These are phyloP conservation scores for Amblyjoppa fuscipennis DNA, from an alignment of 2,888 invertebrate genomes.

Conservation along the genomic window DNA sequence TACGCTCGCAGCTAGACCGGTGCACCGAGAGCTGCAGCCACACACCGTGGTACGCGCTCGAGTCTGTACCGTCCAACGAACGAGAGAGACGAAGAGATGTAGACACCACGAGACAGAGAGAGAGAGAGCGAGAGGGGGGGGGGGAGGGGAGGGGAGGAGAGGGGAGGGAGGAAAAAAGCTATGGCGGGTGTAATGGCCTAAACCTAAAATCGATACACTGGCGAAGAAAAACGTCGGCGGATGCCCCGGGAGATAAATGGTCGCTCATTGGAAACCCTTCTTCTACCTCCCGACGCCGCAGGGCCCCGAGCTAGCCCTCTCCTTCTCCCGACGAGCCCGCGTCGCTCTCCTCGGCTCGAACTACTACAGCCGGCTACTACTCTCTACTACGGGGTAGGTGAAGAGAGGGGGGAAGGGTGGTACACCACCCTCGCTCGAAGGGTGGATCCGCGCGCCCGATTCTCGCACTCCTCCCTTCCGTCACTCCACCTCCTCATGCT, in stretches of 20 bases:
- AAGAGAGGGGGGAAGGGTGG: background rate
- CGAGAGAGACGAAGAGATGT: background rate
- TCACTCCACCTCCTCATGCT: conserved; percentile 52
- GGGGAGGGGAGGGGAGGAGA: background rate
- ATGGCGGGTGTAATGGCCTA: conserved; percentile 78
- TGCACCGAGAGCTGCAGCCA: conserved; percentile 58
- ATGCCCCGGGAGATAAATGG: conserved; percentile 81
- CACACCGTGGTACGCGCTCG: conserved; percentile 15
- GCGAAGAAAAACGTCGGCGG: conserved; percentile 80
- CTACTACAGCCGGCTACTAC: conserved; percentile 59
- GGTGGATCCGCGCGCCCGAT: conserved; percentile 67
- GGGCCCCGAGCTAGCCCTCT: conserved; percentile 52
- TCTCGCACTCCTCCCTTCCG: conserved; percentile 55
- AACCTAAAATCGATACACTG: conserved; percentile 81
- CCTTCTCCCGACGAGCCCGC: conserved; percentile 45
- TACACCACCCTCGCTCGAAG: conserved; percentile 49
- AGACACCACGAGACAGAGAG: background rate
- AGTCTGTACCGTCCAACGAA: conserved; percentile 15
- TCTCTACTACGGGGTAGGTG: conserved; percentile 24
- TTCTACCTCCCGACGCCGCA: conserved; percentile 72
- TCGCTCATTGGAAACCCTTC: conserved; percentile 79
- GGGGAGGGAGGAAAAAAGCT: conserved; percentile 44
- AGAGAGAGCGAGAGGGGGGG: conserved; percentile 4
- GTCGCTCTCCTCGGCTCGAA: conserved; percentile 36
- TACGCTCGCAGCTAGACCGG: conserved; percentile 61